Evolutionary conservation across 2,797 vertebrate genomes (phyloP).

Genomic region (Taenioides sp.): DNA sequence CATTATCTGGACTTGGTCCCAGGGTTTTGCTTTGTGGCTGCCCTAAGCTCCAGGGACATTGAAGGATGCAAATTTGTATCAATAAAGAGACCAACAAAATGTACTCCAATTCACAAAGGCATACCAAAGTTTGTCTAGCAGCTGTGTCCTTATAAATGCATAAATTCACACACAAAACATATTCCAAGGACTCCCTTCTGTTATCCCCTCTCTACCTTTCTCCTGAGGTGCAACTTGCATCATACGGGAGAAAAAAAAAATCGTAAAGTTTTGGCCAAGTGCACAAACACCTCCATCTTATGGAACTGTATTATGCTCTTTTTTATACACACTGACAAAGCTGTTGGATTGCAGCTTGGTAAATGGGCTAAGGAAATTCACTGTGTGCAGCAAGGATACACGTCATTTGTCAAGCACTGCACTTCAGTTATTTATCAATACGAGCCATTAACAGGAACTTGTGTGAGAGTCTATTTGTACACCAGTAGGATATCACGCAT

Average conservation of each 20-base stretch:
- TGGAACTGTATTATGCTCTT: slow-evolving; percentile 40
- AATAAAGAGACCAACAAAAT: neutral
- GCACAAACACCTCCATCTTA: slow-evolving; percentile 40
- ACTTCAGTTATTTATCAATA: slow-evolving; percentile 37
- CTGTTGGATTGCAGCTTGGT: slow-evolving; percentile 24
- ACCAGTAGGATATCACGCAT: slow-evolving; percentile 30
- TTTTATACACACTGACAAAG: slow-evolving; percentile 32
- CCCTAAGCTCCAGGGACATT: neutral
- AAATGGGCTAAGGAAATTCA: slow-evolving; percentile 41
- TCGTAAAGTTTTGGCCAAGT: slow-evolving; percentile 30
- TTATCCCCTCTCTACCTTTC: slow-evolving; percentile 16
- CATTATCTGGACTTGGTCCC: neutral
- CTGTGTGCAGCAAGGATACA: slow-evolving; percentile 32
- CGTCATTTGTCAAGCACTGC: slow-evolving; percentile 44
- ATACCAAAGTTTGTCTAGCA: neutral
- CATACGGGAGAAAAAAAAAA: slow-evolving; percentile 25
- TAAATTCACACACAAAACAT: slow-evolving; percentile 4
- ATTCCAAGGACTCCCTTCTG: slow-evolving; percentile 17
- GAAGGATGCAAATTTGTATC: neutral
- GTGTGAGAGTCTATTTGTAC: slow-evolving; percentile 32
- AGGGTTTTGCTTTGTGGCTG: neutral
- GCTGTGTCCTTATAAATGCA: slow-evolving; percentile 14
- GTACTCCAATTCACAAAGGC: neutral
- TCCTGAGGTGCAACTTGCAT: slow-evolving; percentile 23
- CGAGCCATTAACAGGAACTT: slow-evolving; percentile 30